These are phyloP conservation scores for Calcarius lapponicus DNA, from an alignment of 2,797 vertebrate species.

Conservation along the genomic window DNA sequence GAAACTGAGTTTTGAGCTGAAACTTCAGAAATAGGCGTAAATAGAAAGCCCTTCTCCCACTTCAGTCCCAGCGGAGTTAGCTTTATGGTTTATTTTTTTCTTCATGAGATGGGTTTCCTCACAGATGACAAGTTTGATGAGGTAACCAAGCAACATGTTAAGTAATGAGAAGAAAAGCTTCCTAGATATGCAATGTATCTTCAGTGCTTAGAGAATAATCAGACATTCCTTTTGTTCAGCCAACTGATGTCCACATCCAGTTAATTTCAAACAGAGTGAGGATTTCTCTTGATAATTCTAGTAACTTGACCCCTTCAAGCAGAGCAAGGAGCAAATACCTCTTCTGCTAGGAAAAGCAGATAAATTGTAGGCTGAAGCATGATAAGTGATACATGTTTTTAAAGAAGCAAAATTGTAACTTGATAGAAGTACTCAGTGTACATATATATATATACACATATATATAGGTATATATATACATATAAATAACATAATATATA, in stretches of 20 bases:
- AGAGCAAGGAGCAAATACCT: neutral
- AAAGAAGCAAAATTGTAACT: neutral
- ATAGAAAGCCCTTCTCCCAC: neutral
- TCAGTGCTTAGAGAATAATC: neutral
- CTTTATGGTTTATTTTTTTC: neutral
- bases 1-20: neutral
- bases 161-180: slow-evolving; percentile 46
- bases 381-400: neutral
- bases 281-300: neutral
- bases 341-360: neutral
- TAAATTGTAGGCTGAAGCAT: neutral
- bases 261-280: neutral
- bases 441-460: fast-evolving
- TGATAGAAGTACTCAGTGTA: neutral
- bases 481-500: neutral
- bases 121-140: slow-evolving; percentile 27
- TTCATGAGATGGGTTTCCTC: slow-evolving; percentile 8
- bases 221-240: slow-evolving; percentile 23
- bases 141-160: slow-evolving; percentile 54
- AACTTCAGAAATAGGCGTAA: neutral
- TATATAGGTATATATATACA: neutral
- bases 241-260: neutral
- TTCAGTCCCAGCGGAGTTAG: neutral
- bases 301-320: neutral
- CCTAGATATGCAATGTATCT: neutral